Conservation (phyloP, 1,140 invertebrate species). For the Palaemon carinicauda region DNA sequence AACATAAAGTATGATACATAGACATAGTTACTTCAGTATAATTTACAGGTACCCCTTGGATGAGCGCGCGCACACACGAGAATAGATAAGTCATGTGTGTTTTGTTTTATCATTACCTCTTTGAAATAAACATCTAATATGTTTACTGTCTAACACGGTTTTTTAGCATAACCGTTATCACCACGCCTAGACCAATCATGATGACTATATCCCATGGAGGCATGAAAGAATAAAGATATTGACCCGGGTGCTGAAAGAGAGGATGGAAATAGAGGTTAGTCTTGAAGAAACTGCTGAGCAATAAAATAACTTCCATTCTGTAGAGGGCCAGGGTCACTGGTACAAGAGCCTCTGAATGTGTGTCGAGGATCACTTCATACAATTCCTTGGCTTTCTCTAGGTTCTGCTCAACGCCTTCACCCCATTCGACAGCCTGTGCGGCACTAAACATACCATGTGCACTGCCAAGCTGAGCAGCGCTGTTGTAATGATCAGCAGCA, state of each 20-base stretch:
- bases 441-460: background rate
- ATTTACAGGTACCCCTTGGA: no score
- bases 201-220: constrained; percentile 3
- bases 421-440: constrained; percentile 11
- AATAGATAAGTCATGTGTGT: no score
- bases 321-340: background rate
- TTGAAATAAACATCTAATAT: no score
- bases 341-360: background rate
- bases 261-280: background rate
- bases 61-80: no score
- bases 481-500: background rate
- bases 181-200: background rate
- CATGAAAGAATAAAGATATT: background rate
- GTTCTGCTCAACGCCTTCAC: background rate
- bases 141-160: background rate
- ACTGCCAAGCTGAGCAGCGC: background rate
- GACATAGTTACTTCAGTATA: no score
- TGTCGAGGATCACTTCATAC: background rate
- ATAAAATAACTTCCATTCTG: background rate
- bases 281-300: background rate
- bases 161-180: background rate
- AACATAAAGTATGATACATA: no score
- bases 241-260: background rate
- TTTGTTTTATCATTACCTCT: no score
- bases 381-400: background rate